phyloP scores from a whole-genome alignment of 2,888 invertebrate species.

The Griposia aprilina region DNA sequence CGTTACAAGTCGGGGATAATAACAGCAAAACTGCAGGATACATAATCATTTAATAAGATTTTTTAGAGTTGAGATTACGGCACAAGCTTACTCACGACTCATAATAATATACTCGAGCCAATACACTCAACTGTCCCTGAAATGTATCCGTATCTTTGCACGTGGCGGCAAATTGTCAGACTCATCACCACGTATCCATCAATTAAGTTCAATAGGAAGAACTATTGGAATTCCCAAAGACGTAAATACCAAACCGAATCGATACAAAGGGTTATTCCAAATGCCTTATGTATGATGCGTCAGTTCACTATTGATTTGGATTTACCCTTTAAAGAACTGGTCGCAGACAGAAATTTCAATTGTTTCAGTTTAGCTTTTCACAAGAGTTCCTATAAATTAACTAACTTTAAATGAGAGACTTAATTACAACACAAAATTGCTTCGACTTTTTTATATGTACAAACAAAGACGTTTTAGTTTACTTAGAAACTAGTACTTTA shows the following conservation, averaged over 20 bases:
- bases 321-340: background rate
- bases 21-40: too few species aligned
- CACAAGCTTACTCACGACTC: too few species aligned
- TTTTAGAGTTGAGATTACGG: too few species aligned
- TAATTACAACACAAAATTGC: background rate
- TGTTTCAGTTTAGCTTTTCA: background rate
- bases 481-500: background rate
- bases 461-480: background rate
- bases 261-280: constrained; percentile 54
- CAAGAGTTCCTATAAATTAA: background rate
- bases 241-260: constrained; percentile 37
- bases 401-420: background rate
- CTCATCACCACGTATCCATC: background rate
- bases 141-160: background rate
- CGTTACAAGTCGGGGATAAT: too few species aligned
- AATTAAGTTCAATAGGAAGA: background rate
- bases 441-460: background rate
- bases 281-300: constrained; percentile 20
- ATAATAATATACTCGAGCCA: background rate
- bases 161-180: background rate
- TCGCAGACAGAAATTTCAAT: background rate
- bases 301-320: constrained; percentile 30
- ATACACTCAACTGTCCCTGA: background rate
- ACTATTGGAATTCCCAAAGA: constrained; percentile 4
- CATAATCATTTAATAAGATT: too few species aligned